Conservation (phyloP, 2,797 vertebrate genomes). For the Crypturellus tataupa region DNA sequence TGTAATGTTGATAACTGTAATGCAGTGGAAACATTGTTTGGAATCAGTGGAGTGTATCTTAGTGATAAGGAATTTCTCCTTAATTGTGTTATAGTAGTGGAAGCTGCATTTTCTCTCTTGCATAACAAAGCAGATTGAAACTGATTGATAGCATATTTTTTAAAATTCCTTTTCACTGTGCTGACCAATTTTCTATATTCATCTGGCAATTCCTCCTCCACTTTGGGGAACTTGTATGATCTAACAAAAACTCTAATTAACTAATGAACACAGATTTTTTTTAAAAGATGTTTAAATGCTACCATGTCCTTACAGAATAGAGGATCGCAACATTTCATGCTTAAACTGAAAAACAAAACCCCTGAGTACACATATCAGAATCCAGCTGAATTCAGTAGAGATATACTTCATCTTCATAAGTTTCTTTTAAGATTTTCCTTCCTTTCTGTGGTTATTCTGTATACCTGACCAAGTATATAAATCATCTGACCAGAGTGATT, state of each 20-base stretch:
- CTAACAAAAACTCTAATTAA: neutral
- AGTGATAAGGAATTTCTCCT: conserved; percentile 22
- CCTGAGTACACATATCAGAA: neutral
- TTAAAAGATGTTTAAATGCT: neutral
- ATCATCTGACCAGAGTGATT: neutral
- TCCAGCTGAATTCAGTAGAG: neutral
- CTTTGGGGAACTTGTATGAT: neutral
- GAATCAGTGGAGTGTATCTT: neutral
- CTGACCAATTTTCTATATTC: neutral
- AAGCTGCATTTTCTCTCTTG: neutral
- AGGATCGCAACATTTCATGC: neutral
- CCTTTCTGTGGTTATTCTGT: neutral
- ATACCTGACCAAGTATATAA: neutral
- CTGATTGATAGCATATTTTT: conserved; percentile 6
- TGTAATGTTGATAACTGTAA: conserved; percentile 1
- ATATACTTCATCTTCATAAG: neutral
- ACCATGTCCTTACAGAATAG: neutral
- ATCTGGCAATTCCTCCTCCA: accelerated
- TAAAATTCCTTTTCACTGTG: neutral
- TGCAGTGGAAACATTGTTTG: conserved; percentile 4
- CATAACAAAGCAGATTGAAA: neutral
- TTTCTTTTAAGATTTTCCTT: neutral
- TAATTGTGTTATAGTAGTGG: neutral
- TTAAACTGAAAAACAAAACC: neutral
- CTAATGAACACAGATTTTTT: neutral